phyloP scores from a whole-genome alignment of 2,888 invertebrate genomes.

The Acanthosepion esculentum region DNA sequence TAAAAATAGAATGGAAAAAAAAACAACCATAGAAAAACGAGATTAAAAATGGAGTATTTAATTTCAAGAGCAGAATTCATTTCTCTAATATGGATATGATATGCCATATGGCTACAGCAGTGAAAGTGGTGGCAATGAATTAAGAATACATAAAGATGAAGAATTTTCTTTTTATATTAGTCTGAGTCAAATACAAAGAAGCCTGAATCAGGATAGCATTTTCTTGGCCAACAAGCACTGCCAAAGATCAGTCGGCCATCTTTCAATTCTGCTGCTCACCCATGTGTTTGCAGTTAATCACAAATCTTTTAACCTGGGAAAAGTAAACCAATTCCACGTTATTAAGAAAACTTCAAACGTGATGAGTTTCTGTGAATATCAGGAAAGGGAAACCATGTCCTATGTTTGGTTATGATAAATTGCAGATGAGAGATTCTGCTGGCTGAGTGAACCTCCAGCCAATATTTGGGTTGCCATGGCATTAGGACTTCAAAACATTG shows the following conservation, averaged over 20 bases:
- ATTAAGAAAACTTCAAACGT: conserved; percentile 21
- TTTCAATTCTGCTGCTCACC: not conserved
- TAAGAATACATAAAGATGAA: not conserved
- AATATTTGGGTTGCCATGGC: conserved; percentile 7
- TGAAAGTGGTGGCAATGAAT: not conserved
- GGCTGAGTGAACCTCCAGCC: not conserved
- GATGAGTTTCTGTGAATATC: conserved; percentile 9
- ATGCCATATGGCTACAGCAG: not conserved
- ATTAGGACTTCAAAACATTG: not conserved
- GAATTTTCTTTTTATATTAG: not conserved
- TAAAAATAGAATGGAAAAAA: not conserved
- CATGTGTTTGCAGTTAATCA: conserved; percentile 33
- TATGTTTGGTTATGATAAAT: not conserved
- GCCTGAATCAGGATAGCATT: not conserved
- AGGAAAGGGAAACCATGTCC: not conserved
- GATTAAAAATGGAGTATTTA: not conserved
- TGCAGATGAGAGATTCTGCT: not conserved
- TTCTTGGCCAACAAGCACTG: not conserved
- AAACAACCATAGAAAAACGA: not conserved
- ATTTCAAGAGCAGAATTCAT: not conserved
- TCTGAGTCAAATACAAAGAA: not conserved
- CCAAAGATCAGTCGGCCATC: conserved; percentile 15
- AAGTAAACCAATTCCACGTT: conserved; percentile 8
- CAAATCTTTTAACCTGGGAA: conserved; percentile 33
- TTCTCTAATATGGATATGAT: not conserved